Evolutionary conservation across 1,140 invertebrate species (phyloP), one percentile per base, ranked within the genome.

Genomic region (Philopotamus ludificatus): DNA sequence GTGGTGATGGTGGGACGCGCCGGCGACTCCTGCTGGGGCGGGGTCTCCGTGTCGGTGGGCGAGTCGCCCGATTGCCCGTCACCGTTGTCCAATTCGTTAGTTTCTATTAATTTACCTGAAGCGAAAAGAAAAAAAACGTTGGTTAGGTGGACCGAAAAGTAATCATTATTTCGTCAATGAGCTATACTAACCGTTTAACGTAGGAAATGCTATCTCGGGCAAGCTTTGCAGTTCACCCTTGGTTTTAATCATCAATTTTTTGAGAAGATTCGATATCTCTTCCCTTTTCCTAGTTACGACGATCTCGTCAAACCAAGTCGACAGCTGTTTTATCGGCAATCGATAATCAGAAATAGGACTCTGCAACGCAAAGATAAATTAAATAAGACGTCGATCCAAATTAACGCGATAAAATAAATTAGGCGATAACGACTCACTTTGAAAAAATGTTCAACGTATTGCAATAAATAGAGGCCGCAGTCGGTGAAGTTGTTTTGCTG

Each of bases 401-500:
- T n/a, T 39, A 18, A 22, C 10, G 21, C 8, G 62, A 63, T 39
- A 20, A 21, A 70, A 70, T 42, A 62, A 54, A 22, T 22, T 21
- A 63, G 45, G 39, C 20, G 57, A 54, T 7, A 34, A 34, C 28
- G 12, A 73, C 68, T 77, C 77, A 88, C 88, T 79, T 86, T 84
- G 74, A 98, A 97, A 82, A 99, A 99, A 60, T 88, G 89, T 81
- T 99, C 95, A 2, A 94, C 94, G 84, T 97, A 99, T 76, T 98
- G 94, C 26, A 99, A 81, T 41, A 98, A 80, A 80, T 94, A 99
- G 3, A 98, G 81, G 1, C 97, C 97, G 82, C 97, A 99, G 78
- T 99, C 97, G 39, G 90, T 94, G 75, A 90, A 95, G 82, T 99
- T 99, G 64, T 89, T 94, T 81, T 99, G 97, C 74, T 97, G 94